A percentile compares a stretch with the other conserved stretches of the same genome.
Conservation (phyloP, 2,113 vertebrate genomes). For the Sinocyclocheilus rhinocerous region DNA sequence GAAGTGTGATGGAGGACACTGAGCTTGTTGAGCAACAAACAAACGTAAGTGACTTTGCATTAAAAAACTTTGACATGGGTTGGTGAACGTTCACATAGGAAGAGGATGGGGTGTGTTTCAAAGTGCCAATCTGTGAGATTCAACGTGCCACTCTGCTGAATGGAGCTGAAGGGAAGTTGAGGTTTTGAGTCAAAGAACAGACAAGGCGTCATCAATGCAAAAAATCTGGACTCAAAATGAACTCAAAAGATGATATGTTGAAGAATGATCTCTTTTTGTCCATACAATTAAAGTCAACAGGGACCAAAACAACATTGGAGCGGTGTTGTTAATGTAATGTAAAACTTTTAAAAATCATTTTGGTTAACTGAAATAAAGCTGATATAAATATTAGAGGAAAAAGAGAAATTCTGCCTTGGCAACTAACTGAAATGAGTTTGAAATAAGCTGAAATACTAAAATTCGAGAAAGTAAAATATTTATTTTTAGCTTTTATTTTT, state of each 20-base stretch:
- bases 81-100: not conserved
- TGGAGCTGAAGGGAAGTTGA: conserved; percentile 28
- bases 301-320: not conserved
- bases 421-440: not conserved
- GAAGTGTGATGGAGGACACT: not conserved
- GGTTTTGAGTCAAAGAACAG: conserved; percentile 29
- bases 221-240: not conserved
- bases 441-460: not conserved
- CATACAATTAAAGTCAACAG: not conserved
- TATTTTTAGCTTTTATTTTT: too few species aligned
- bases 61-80: conserved; percentile 16
- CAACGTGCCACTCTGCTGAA: not conserved
- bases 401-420: not conserved
- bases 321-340: not conserved
- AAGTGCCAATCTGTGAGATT: not conserved
- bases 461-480: not conserved
- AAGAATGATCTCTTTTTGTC: not conserved
- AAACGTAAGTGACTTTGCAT: conserved; percentile 6
- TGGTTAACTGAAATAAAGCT: not conserved
- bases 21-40: conserved; percentile 13
- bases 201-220: not conserved
- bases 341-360: not conserved
- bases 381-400: not conserved
- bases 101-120: conserved; percentile 12
- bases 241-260: not conserved